A percentile compares a stretch with the other conserved stretches of the same genome.
These are phyloP conservation scores for Gasterosteus aculeatus DNA, from an alignment of 2,113 vertebrate species.

Conservation along the genomic window DNA sequence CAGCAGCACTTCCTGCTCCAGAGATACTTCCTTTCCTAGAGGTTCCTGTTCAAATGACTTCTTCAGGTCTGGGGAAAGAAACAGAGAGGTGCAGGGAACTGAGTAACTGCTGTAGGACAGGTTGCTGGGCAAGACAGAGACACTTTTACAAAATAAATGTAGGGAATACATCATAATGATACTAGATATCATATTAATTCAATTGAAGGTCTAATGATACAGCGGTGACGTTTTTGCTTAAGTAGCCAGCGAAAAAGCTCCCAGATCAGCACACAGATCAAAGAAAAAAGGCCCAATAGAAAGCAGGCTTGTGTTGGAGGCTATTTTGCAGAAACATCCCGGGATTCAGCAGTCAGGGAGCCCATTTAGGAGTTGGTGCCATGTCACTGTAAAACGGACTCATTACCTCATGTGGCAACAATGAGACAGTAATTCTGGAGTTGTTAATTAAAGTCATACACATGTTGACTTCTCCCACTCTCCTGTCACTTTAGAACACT, in stretches of 20 bases:
- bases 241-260: neutral
- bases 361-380: constrained; percentile 16
- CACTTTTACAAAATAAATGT: neutral
- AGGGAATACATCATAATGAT: neutral
- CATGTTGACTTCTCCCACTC: constrained; percentile 27
- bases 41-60: constrained; percentile 97
- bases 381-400: constrained; percentile 14
- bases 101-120: neutral
- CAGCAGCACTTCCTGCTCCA: constrained; percentile 94
- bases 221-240: neutral
- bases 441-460: constrained; percentile 36
- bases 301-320: neutral
- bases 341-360: neutral
- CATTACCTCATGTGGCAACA: constrained; percentile 20
- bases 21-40: constrained; percentile 92
- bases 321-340: neutral
- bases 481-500: constrained; percentile 43
- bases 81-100: constrained; percentile 16
- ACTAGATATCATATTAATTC: neutral
- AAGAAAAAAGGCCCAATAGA: neutral
- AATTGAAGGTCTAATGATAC: neutral
- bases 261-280: neutral
- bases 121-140: neutral
- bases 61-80: constrained; percentile 85
- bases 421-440: constrained; percentile 48